Evolutionary conservation across 1,140 invertebrate genomes (phyloP).

Genomic region (Saccostrea cuccullata): DNA sequence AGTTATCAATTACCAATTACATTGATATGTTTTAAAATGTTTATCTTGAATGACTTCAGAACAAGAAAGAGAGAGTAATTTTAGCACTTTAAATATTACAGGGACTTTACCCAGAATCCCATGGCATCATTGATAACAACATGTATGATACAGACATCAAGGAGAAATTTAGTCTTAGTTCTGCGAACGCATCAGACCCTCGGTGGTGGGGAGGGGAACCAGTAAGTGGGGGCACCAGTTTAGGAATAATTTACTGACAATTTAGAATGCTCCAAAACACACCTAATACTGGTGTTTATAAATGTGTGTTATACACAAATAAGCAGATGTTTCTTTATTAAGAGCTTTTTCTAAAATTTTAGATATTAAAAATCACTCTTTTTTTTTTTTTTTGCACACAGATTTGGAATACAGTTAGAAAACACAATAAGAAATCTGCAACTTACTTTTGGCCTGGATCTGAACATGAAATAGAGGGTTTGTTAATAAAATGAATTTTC

Average conservation of each 20-base stretch:
- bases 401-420: conserved; percentile 74
- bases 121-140: conserved; percentile 84
- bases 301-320: too few species aligned
- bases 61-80: too few species aligned
- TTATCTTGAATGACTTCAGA: too few species aligned
- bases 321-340: too few species aligned
- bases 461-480: conserved; percentile 68
- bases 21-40: too few species aligned
- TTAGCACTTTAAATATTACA: conserved; percentile 39
- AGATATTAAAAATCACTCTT: too few species aligned
- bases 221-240: neutral
- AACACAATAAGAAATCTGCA: conserved; percentile 66
- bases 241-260: too few species aligned
- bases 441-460: conserved; percentile 75
- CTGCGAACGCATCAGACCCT: conserved; percentile 70
- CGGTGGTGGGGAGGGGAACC: conserved; percentile 62
- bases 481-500: neutral
- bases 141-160: conserved; percentile 82
- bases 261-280: too few species aligned
- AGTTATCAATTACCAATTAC: too few species aligned
- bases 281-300: too few species aligned
- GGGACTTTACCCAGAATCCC: conserved; percentile 84
- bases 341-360: too few species aligned
- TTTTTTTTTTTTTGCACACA: conserved; percentile 38
- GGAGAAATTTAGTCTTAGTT: conserved; percentile 69